Percentiles rank a stretch among this genome's conserved stretches.
Evolutionary conservation across 2,113 vertebrate genomes (phyloP).

Genomic region (Megalops atlanticus): DNA sequence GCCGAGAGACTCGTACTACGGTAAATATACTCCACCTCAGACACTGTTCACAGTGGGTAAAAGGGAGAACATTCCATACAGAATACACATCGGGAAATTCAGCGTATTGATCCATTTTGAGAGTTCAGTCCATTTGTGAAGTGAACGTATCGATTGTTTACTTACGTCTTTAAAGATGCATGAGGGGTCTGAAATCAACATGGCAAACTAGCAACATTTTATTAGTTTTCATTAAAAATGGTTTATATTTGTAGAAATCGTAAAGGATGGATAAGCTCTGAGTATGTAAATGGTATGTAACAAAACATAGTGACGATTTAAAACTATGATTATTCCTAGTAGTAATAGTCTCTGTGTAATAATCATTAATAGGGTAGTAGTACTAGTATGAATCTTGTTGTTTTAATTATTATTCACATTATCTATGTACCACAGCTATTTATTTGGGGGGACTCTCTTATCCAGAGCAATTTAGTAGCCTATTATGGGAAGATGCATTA

Average conservation of each 20-base stretch:
- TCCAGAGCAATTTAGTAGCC: no score
- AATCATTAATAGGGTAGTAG: no score
- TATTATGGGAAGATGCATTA: no score
- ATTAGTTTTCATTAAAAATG: not conserved
- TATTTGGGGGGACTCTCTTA: no score
- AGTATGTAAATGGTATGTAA: no score
- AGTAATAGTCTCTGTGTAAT: no score
- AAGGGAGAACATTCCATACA: slow-evolving; percentile 11
- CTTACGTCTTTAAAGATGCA: slow-evolving; percentile 28
- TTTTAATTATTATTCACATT: no score
- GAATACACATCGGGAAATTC: slow-evolving; percentile 12
- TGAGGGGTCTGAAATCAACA: slow-evolving; percentile 29
- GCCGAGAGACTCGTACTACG: not conserved
- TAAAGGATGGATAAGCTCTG: no score
- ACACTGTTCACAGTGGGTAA: not conserved
- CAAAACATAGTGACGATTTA: no score
- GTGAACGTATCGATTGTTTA: slow-evolving; percentile 26
- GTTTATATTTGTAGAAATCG: not conserved
- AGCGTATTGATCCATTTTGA: slow-evolving; percentile 24
- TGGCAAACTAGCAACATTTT: not conserved
- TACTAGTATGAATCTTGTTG: no score
- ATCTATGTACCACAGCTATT: no score
- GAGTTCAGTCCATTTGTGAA: slow-evolving; percentile 23
- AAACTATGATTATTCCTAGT: no score
- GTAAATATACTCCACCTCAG: not conserved